Percentiles rank a stretch among this genome's conserved stretches.
Conservation (phyloP, 2,797 vertebrate genomes). For the Tenualosa thibaudeaui region DNA sequence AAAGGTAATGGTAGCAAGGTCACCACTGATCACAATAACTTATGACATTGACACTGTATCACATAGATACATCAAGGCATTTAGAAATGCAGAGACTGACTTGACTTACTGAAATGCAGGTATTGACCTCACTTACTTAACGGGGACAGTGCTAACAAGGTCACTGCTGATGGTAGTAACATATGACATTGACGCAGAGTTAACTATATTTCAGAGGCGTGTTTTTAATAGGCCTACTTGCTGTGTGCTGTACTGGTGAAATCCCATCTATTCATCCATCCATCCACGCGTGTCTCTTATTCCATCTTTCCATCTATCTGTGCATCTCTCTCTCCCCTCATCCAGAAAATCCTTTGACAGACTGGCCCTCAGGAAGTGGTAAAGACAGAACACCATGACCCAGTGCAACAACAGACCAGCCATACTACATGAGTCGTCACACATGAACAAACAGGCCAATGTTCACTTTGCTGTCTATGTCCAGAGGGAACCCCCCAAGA, state of each 20-base stretch:
- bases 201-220: background rate
- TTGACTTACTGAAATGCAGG: too few relatives aligned
- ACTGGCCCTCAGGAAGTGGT: background rate
- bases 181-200: background rate
- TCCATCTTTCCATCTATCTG: background rate
- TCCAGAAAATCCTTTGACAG: background rate
- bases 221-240: background rate
- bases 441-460: background rate
- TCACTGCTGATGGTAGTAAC: background rate
- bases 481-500: background rate
- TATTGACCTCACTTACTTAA: too few relatives aligned
- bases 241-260: background rate
- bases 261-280: background rate
- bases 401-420: background rate
- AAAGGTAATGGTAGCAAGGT: too few relatives aligned
- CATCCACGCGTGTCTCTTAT: background rate
- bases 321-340: background rate
- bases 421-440: background rate
- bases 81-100: too few relatives aligned
- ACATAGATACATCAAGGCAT: too few relatives aligned
- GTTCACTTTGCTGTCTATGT: constrained; percentile 8
- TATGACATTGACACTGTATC: too few relatives aligned
- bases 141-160: too few relatives aligned
- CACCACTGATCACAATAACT: too few relatives aligned
- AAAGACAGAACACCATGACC: background rate